Base-by-base conservation (phyloP, 2,797 vertebrate genomes). In the Chloroceryle inda region DNA sequence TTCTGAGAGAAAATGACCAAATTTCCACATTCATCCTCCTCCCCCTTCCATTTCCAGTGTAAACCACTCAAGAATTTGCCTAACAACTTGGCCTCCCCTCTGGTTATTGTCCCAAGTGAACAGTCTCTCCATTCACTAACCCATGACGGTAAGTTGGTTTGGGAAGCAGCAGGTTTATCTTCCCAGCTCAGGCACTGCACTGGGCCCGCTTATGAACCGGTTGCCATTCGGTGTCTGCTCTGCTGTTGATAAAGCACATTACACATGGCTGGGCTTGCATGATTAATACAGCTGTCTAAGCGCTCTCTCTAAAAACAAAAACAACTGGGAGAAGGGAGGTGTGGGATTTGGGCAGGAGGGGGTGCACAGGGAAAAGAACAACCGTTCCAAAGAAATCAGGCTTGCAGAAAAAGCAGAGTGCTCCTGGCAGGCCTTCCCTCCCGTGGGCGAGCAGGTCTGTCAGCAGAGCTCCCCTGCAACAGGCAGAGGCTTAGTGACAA, bases 221-320 rank as follows among this genome's bases (percentile, higher is more conserved):
- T 93, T 98, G 96, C 97, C 97, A 96, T 97, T 97, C 97, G 91
- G 81, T 95, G 94, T 94, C 96, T 98, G 97, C 93, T 97, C 93
- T 97, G 96, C 95, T 95, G 96, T 96, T 98, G 98, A 98, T 98
- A 98, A 98, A 98, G 97, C 95, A 87, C 97, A 98, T 96, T 97
- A 96, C 97, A 98, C 98, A 98, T 97, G 97, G 96, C 96, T 98
- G 97, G 96, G 96, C 96, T 96, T 97, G 97, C 98, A 94, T 98
- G 97, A 98, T 98, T 98, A 98, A 98, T 98, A 97, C 94, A 95
- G 95, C 97, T 98, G 97, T 97, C 97, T 96, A 62, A 97, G 97
- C 53, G 2, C 89, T 91, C 92, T 68, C 77, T 94, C 82, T 85
- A 88, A 95, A 97, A 97, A 98, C 97, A 98, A 97, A 97, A 97